Base-by-base conservation (phyloP, 2,888 invertebrate genomes). In the Girardia tigrina region DNA sequence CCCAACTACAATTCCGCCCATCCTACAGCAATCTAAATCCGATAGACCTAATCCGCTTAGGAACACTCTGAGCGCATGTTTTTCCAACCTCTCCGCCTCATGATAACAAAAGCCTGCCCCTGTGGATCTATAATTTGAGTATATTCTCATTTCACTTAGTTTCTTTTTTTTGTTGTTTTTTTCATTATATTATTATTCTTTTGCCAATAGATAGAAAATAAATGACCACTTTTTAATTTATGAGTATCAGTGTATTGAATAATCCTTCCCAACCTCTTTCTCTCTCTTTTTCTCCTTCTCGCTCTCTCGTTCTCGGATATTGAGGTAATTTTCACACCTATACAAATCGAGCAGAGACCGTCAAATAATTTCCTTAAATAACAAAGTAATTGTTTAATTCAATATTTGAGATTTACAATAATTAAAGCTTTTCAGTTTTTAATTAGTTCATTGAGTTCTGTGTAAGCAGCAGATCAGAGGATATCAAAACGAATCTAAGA, bases 21-120 rank as follows among this genome's bases (percentile, higher is more conserved):
- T 56, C 56, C 56, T 56, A 56, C 56, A 56, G 56, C 56, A 56
- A 56, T 56, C 56, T 56, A 56, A 56, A 56, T 56, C 56, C 56
- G 56, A 56, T 56, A 56, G 56, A 56, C 56, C 56, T 56, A 56
- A 56, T 56, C 56, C 56, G 56, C 56, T 56, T 56, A 56, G 56
- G 56, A 56, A 56, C 56, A 56, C 56, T 56, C 56, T 56, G 56
- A 12, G 23, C 56, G 56, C 56, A 56, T 56, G 56, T 56, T 56
- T 56, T 56, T 56, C n/a, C n/a, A 56, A 36, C 36, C 36, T 36
- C 56, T 56, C 23, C 56, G 8, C 56, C 56, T 56, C 56, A 56
- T 56, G 56, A 56, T 56, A 56, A 56, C 56, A 56, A 56, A 56
- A 56, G 56, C 56, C 56, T 56, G 56, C 56, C 56, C 56, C 56